Percentiles rank a stretch among this genome's conserved stretches.
phyloP scores from a whole-genome alignment of 2,113 vertebrate species.

The Nycticorax nycticorax region DNA sequence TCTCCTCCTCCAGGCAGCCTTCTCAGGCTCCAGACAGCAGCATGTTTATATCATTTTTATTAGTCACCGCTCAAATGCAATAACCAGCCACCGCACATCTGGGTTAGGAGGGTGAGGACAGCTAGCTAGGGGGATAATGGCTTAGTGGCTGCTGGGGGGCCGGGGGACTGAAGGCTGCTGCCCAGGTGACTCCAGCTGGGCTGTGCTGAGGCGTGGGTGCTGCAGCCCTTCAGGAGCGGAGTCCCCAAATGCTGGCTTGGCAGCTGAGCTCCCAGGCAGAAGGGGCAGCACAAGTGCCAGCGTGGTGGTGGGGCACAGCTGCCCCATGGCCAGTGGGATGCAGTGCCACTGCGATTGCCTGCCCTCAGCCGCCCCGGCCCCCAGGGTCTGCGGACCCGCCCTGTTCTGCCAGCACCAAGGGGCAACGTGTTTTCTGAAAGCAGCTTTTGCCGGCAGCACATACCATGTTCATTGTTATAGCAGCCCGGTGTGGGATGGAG shows the following conservation, averaged over 20 bases:
- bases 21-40: not conserved
- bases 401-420: not conserved
- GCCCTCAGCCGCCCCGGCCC: rapidly evolving
- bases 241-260: rapidly evolving
- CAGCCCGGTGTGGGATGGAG: not conserved
- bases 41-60: not conserved
- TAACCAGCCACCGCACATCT: not conserved
- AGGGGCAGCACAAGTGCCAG: not conserved
- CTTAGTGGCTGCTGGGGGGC: not conserved
- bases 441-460: not conserved
- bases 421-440: not conserved
- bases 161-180: not conserved
- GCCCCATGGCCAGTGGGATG: rapidly evolving
- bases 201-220: rapidly evolving
- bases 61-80: not conserved
- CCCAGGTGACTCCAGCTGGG: not conserved
- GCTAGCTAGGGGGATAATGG: not conserved
- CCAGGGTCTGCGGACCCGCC: rapidly evolving
- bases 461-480: not conserved
- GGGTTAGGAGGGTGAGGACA: not conserved
- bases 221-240: not conserved
- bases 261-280: not conserved
- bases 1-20: not conserved
- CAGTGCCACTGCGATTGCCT: rapidly evolving
- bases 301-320: rapidly evolving